Evolutionary conservation across 2,888 invertebrate species (phyloP).

Genomic region (Eupithecia pulchellata): DNA sequence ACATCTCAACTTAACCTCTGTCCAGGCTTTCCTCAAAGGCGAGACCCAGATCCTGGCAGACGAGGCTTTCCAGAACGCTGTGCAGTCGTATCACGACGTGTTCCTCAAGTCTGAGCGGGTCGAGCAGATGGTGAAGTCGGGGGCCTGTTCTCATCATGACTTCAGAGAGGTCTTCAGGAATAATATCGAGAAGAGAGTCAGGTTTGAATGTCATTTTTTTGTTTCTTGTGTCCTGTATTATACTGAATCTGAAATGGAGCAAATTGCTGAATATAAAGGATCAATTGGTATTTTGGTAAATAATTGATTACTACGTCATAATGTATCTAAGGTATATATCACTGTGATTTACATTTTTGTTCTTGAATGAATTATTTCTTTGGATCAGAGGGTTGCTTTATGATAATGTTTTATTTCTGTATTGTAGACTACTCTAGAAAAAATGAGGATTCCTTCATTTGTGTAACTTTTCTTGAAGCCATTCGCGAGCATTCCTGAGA

Average conservation of each 20-base stretch:
- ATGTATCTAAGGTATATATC: too few species aligned
- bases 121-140: conserved; percentile 97
- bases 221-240: conserved; percentile 19
- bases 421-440: too few species aligned
- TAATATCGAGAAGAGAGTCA: conserved; percentile 99
- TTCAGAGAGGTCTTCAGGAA: conserved; percentile 98
- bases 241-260: too few species aligned
- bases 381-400: too few species aligned
- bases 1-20: neutral
- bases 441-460: too few species aligned
- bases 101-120: conserved; percentile 99
- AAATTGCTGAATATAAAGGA: too few species aligned
- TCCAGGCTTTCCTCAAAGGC: conserved; percentile 96
- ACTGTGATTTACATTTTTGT: too few species aligned
- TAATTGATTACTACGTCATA: too few species aligned
- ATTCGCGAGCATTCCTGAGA: neutral
- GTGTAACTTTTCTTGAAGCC: neutral
- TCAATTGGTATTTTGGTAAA: too few species aligned
- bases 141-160: conserved; percentile 99
- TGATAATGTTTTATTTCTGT: too few species aligned
- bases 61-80: conserved; percentile 99
- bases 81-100: conserved; percentile 97
- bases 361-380: too few species aligned
- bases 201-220: conserved; percentile 79
- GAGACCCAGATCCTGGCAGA: conserved; percentile 99